phyloP scores from a whole-genome alignment of 2,797 vertebrate species.

The Darevskia mixta region DNA sequence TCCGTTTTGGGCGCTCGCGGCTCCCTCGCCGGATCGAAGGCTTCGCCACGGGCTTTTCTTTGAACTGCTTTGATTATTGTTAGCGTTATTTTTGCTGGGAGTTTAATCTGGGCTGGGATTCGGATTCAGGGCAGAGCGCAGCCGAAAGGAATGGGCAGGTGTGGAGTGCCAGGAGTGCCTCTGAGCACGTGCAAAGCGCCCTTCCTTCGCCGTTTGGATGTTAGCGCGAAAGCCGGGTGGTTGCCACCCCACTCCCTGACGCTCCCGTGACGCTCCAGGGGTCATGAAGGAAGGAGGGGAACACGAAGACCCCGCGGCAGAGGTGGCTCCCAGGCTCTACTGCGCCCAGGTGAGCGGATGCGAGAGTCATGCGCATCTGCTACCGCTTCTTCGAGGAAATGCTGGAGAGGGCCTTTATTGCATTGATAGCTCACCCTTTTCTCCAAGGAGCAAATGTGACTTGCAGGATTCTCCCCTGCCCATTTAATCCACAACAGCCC shows the following conservation, averaged over 20 bases:
- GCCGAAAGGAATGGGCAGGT: neutral
- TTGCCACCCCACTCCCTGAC: accelerated
- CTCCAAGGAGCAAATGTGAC: too few species aligned
- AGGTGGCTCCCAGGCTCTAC: neutral
- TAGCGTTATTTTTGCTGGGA: too few species aligned
- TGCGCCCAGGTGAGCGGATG: neutral
- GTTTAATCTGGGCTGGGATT: neutral
- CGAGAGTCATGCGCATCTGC: neutral
- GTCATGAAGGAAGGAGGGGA: neutral
- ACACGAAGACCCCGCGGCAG: neutral
- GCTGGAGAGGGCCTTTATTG: too few species aligned
- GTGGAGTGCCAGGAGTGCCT: neutral
- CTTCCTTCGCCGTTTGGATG: neutral
- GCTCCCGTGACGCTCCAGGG: neutral
- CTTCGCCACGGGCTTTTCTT: too few species aligned
- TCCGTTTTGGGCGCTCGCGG: neutral
- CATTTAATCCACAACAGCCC: too few species aligned
- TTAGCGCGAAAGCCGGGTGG: too few species aligned
- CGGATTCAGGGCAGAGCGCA: neutral
- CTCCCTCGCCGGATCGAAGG: neutral
- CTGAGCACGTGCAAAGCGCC: neutral
- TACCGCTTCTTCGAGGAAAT: neutral
- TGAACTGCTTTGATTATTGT: too few species aligned
- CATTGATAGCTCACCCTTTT: too few species aligned
- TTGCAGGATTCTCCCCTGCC: too few species aligned